Conservation (phyloP, 2,888 invertebrate genomes). For the Cartodere bifasciata region DNA sequence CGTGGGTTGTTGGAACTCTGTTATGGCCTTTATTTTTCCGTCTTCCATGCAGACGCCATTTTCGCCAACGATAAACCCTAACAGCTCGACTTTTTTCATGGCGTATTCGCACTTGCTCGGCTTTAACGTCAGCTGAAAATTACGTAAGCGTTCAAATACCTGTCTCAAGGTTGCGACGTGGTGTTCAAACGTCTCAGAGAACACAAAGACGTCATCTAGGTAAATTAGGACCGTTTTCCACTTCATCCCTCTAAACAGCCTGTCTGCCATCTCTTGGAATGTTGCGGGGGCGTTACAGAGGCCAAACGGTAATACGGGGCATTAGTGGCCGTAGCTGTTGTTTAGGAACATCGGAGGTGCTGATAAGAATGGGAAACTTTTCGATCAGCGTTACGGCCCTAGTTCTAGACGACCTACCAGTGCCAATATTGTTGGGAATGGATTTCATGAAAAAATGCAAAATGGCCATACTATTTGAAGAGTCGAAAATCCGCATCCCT, state of each 20-base stretch:
- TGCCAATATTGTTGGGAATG: too few relatives aligned
- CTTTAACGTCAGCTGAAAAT: slow-evolving; percentile 3
- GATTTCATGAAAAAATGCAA: too few relatives aligned
- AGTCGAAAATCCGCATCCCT: too few relatives aligned
- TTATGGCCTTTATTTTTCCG: slow-evolving; percentile 5
- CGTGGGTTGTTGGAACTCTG: slow-evolving; percentile 4
- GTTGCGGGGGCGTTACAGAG: slow-evolving; percentile 18
- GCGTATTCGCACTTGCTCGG: slow-evolving; percentile 4
- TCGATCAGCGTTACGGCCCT: too few relatives aligned
- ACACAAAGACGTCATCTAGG: too few relatives aligned
- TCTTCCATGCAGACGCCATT: slow-evolving; percentile 5
- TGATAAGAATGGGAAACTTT: too few relatives aligned
- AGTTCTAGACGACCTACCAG: too few relatives aligned
- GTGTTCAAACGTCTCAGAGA: slow-evolving; percentile 2
- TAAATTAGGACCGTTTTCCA: slow-evolving; percentile 14
- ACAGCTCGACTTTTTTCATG: slow-evolving; percentile 3
- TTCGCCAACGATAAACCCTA: slow-evolving; percentile 4
- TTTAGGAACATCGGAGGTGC: too few relatives aligned
- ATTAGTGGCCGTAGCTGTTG: too few relatives aligned
- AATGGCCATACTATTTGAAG: too few relatives aligned
- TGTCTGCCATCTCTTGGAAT: slow-evolving; percentile 16
- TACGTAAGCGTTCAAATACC: slow-evolving; percentile 2
- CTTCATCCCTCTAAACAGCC: slow-evolving; percentile 15
- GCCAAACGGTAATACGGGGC: slow-evolving; percentile 18
- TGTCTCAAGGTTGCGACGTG: neutral